Percentiles rank a stretch among this genome's conserved stretches.
Evolutionary conservation across 2,113 vertebrate species (phyloP).

Genomic region (Sclerurus mexicanus): DNA sequence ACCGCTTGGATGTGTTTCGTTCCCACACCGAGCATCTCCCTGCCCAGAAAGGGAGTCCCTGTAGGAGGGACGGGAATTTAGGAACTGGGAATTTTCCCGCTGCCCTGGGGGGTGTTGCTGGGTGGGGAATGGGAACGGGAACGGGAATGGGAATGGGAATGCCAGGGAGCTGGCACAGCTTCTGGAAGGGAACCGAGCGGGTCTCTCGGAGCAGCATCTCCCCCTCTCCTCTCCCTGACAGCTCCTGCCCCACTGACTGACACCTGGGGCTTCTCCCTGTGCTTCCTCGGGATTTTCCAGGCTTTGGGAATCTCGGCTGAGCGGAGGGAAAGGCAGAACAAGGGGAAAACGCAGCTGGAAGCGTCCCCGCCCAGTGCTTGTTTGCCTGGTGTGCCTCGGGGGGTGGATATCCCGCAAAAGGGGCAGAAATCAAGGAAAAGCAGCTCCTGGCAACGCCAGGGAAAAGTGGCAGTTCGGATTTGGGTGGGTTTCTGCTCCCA

Average conservation of each 20-base stretch:
- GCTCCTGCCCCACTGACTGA: fast-evolving
- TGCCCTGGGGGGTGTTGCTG: too few relatives aligned
- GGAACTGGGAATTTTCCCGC: too few relatives aligned
- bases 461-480: too few relatives aligned
- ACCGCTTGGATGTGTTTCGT: too few relatives aligned
- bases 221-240: not conserved
- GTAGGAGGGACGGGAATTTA: too few relatives aligned
- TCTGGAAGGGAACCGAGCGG: not conserved
- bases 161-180: fast-evolving
- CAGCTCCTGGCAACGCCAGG: fast-evolving
- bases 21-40: too few relatives aligned
- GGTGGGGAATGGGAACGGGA: too few relatives aligned
- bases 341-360: not conserved
- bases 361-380: fast-evolving
- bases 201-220: not conserved
- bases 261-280: not conserved
- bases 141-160: fast-evolving
- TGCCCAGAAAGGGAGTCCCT: too few relatives aligned
- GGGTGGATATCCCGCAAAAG: not conserved
- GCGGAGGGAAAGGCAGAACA: fast-evolving
- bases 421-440: not conserved
- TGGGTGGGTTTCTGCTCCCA: not conserved
- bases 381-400: not conserved
- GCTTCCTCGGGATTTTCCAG: not conserved
- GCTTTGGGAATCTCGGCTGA: not conserved